Conservation (phyloP, 2,888 invertebrate species). For the Cabera pusaria region DNA sequence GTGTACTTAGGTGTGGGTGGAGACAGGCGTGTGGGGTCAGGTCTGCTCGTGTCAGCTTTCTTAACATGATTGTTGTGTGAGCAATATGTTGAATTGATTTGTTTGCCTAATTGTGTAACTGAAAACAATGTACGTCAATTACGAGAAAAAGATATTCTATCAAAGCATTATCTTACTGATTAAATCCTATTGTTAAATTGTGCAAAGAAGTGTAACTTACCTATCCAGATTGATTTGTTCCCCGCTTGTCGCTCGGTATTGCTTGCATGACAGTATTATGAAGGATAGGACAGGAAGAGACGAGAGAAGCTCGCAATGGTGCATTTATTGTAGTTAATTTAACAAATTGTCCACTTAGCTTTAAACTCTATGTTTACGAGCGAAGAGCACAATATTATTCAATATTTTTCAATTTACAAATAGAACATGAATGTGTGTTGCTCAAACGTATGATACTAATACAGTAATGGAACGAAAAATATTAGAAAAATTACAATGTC, state of each 20-base stretch:
- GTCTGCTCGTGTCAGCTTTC: slow-evolving; percentile 46
- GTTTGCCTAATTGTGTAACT: slow-evolving; percentile 36
- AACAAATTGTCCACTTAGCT: slow-evolving; percentile 76
- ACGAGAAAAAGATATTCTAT: slow-evolving; percentile 44
- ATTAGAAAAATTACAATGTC: slow-evolving; percentile 60
- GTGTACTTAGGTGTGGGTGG: slow-evolving; percentile 60
- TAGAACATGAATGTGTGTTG: slow-evolving; percentile 54
- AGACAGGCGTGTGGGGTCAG: slow-evolving; percentile 39
- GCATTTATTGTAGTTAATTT: slow-evolving; percentile 81
- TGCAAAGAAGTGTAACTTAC: slow-evolving; percentile 43
- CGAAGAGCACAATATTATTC: slow-evolving; percentile 69
- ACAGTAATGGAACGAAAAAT: slow-evolving; percentile 43
- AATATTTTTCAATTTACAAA: slow-evolving; percentile 60
- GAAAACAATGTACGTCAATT: slow-evolving; percentile 63
- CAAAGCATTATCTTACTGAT: slow-evolving; percentile 26
- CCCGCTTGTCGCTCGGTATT: slow-evolving; percentile 63
- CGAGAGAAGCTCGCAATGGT: slow-evolving; percentile 65
- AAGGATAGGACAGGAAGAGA: slow-evolving; percentile 43
- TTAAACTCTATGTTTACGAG: slow-evolving; percentile 66
- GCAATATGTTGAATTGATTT: slow-evolving; percentile 49
- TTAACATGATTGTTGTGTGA: slow-evolving; percentile 56
- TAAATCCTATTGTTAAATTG: slow-evolving; percentile 31
- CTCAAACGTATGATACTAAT: slow-evolving; percentile 53
- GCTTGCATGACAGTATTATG: slow-evolving; percentile 64
- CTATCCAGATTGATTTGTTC: slow-evolving; percentile 46